Evolutionary conservation across 2,113 vertebrate genomes (phyloP), one percentile per base, ranked within the genome.

Genomic region (Dicaeum eximium): DNA sequence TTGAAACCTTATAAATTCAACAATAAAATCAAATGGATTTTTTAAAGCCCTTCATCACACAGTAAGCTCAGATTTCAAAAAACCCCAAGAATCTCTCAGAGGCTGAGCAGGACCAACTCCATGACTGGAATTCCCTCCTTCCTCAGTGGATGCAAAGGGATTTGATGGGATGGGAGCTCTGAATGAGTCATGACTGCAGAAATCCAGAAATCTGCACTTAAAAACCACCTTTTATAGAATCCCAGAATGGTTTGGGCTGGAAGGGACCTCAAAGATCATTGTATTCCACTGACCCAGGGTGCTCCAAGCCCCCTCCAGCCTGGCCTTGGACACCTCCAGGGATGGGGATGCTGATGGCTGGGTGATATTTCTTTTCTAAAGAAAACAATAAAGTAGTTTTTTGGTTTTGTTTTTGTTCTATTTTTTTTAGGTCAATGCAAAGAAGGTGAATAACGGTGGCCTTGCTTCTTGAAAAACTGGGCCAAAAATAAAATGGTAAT

Each of bases 31-130:
- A n/a, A 45, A 61, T 1, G 5, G 12, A 3, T 53, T 78, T 57
- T 50, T 38, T 20, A 7, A 4, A 57, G 15, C 13, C 16, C 5
- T 77, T 80, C 9, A 14, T 54, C 11, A 15, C 21, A 28, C 0
- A 24, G 7, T 1, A 1, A 42, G 10, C 22, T 73, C 25, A 28
- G 51, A 28, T 53, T 33, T 25, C 53, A 38, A 45, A 81, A 15
- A 15, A 3, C 3, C 3, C 30, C 11, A 33, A 44, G 5, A 4
- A 4, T 1, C 8, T 30, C 40, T 38, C 14, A 0, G 27, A 30
- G 40, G 50, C 20, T 56, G 67, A 78, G 30, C 15, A 38, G 38
- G 38, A 38, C 38, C 38, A 38, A 38, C 38, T 38, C 38, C 38
- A 38, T 38, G 38, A 12, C 38, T 12, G 9, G 38, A 38, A 38